These are phyloP conservation scores for Brachyptera risi DNA, from an alignment of 2,888 invertebrate genomes.

Conservation along the genomic window DNA sequence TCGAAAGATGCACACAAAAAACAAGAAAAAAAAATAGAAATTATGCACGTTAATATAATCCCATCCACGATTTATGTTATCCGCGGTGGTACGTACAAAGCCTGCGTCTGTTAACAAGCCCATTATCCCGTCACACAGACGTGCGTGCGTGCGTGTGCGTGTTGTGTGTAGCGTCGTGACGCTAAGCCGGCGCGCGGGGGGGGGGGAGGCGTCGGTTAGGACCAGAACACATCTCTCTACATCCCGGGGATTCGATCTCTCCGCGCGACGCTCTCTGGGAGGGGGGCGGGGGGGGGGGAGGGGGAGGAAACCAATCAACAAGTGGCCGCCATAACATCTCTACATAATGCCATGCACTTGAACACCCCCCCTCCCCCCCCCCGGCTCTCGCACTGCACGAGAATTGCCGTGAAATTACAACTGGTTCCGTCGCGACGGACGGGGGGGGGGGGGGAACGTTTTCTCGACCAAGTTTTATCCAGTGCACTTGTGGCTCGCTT, in stretches of 20 bases:
- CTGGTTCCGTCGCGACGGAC: not conserved
- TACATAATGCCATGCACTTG: not conserved
- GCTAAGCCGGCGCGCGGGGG: not conserved
- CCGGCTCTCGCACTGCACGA: too few relatives aligned
- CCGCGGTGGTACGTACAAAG: not conserved
- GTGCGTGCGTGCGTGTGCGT: too few relatives aligned
- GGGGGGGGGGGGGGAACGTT: too few relatives aligned
- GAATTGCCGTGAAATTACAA: not conserved
- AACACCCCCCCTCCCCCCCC: not conserved
- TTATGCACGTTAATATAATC: not conserved
- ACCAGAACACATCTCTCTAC: not conserved
- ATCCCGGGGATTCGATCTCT: not conserved
- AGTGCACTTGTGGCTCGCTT: too few relatives aligned
- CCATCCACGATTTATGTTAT: not conserved
- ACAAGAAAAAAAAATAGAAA: not conserved
- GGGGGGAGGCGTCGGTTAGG: not conserved
- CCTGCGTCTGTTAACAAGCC: not conserved
- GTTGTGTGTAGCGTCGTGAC: too few relatives aligned
- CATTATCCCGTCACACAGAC: too few relatives aligned
- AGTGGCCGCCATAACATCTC: not conserved
- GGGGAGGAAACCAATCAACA: not conserved
- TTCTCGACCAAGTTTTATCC: too few relatives aligned
- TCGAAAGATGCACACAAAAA: not conserved
- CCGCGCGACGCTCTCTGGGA: not conserved
- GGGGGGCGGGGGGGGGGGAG: not conserved